These are phyloP conservation scores for Bugulina stolonifera DNA, from an alignment of 2,888 invertebrate species.

Conservation along the genomic window DNA sequence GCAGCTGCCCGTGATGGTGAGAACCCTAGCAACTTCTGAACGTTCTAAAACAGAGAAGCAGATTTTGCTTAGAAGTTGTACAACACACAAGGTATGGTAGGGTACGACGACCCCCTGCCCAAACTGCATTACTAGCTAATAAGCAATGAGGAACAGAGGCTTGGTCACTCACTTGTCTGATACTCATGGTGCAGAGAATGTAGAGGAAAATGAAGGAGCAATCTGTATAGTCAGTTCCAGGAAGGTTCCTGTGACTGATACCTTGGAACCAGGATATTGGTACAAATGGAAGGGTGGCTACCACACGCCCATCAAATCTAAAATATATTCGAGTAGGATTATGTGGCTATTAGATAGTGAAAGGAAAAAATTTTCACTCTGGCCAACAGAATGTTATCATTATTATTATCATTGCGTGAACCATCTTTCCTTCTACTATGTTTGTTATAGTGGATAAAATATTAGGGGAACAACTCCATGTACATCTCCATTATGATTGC, in stretches of 20 bases:
- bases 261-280: conserved; percentile 91
- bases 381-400: too few species aligned
- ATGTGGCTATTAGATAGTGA: too few species aligned
- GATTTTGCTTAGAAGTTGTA: not conserved
- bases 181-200: conserved; percentile 98
- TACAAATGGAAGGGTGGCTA: conserved; percentile 89
- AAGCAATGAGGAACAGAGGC: not conserved
- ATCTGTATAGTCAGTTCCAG: conserved; percentile 93
- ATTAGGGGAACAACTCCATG: too few species aligned
- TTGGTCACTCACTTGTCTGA: conserved; percentile 63
- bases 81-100: not conserved
- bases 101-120: not conserved
- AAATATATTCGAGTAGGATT: too few species aligned
- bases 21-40: conserved; percentile 92
- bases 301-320: conserved; percentile 94
- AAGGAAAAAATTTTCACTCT: too few species aligned
- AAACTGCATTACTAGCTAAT: not conserved
- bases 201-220: conserved; percentile 99
- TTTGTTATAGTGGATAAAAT: too few species aligned
- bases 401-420: too few species aligned
- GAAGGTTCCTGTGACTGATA: conserved; percentile 90
- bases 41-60: conserved; percentile 69
- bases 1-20: conserved; percentile 94
- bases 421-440: too few species aligned
- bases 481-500: too few species aligned